These are phyloP conservation scores for Pyrrhia umbra DNA, from an alignment of 2,888 invertebrate genomes.

Conservation along the genomic window DNA sequence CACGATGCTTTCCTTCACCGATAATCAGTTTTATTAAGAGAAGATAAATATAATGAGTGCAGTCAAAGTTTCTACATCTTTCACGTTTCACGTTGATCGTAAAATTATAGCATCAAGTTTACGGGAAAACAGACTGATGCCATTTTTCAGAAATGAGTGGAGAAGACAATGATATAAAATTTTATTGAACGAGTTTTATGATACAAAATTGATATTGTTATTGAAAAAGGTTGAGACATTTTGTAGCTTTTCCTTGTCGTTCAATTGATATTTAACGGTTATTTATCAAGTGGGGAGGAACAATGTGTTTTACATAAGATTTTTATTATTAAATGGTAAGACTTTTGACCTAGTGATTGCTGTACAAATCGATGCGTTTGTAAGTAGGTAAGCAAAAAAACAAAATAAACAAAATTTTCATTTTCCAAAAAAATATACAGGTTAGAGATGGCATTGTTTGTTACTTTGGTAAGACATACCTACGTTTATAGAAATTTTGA, in stretches of 20 bases:
- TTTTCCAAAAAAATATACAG: too few species aligned
- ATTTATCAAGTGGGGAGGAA: slow-evolving; percentile 3
- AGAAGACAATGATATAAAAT: slow-evolving; percentile 25
- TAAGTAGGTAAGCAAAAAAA: too few species aligned
- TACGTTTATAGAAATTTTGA: neutral
- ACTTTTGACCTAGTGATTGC: neutral
- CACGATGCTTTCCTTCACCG: too few species aligned
- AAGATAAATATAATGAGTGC: too few species aligned
- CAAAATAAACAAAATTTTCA: too few species aligned
- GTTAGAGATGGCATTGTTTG: too few species aligned
- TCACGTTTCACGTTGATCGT: neutral
- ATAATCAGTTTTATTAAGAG: too few species aligned
- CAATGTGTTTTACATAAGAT: slow-evolving; percentile 23
- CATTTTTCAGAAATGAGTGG: slow-evolving; percentile 14
- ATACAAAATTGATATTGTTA: slow-evolving; percentile 45
- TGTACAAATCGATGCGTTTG: neutral
- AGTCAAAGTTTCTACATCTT: too few species aligned
- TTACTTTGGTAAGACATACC: too few species aligned
- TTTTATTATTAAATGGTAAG: neutral
- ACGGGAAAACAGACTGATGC: neutral
- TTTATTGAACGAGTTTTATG: slow-evolving; percentile 43
- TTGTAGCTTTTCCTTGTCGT: slow-evolving; percentile 13
- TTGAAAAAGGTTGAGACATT: slow-evolving; percentile 27
- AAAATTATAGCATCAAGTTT: neutral
- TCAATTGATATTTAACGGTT: slow-evolving; percentile 36